Base-by-base conservation (phyloP, 37 sponge, comb jelly and placozoan genomes). In the Beroe ovata region DNA sequence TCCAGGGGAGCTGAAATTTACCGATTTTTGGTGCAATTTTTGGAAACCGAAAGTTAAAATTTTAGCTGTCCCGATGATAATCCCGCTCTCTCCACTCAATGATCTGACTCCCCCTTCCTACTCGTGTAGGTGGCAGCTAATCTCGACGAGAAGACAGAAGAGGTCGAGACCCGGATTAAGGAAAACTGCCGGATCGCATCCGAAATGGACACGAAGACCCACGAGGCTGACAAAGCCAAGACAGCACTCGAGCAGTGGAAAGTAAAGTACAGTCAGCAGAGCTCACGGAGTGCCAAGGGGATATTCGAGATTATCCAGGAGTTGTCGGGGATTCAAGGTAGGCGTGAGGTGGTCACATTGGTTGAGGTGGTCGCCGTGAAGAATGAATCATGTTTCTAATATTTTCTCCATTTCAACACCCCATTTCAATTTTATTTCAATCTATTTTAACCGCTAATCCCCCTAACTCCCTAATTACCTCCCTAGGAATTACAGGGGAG, bases 201-300 rank as follows among this genome's bases (percentile, higher is more conserved):
- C 23, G 84, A 77, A 20, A 77, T 77, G 84, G 84, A 77, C 47
- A 19, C 35, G 6, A 77, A 77, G 33, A 77, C 47, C 28, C 84
- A 77, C 54, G 84, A 77, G 41, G 84, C 84, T n/a, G 84, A 77
- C 16, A 77, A 77, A 77, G 84, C 84, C 23, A 77, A 23, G 33
- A 40, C 84, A 14, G 35, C 54, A 0, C 28, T 77, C 14, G 84
- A 77, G 28, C 84, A 77, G 54, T 77, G 84, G 84, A 77, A 77
- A 77, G 22, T 21, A 2, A 77, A 42, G 33, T 77, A 77, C 84
- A 77, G 20, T 23, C 84, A 42, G 84, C 84, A 77, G 33, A 77
- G 25, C 1, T 32, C n/a, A 0, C 41, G 84, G 23, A 77, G 84
- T 77, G 84, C 84, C 28, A 77, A 77, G 25, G 84, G 84, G 35